Evolutionary conservation across 2,113 vertebrate genomes (phyloP), one percentile per base, ranked within the genome.

Genomic region (Apteryx owenii): DNA sequence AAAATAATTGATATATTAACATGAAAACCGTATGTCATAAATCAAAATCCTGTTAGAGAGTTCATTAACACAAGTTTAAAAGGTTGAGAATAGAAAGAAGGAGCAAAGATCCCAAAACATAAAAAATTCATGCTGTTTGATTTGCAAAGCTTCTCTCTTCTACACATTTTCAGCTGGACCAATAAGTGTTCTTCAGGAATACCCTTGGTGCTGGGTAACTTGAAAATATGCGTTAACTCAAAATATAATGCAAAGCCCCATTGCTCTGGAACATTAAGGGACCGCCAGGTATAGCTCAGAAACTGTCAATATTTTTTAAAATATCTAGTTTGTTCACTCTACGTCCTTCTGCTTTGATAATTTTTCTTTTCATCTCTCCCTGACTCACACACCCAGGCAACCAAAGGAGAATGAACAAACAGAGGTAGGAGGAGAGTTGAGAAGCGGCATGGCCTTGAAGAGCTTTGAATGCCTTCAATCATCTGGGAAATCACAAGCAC

Each of bases 321-420:
- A 85, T 88, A 90, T 53, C 80, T 90, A n/a, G 83, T 88, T 93
- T 23, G 40, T 89, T 96, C 96, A 82, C 95, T 86, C 79, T 40
- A 5, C 78, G 64, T 90, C 91, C 91, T 94, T 96, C 79, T 97
- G 85, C 85, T 96, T 96, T 96, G 90, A 90, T 96, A 95, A 94
- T 97, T 94, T 88, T 97, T 96, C 95, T 96, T 96, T 96, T 96
- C 93, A 95, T 94, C 95, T 90, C 85, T 92, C 79, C 93, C 93
- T 96, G 96, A 96, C 96, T 97, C 96, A 96, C 76, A 82, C 60
- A 93, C 72, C 64, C 68, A 95, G 92, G 79, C 68, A 25, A 96
- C 90, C 90, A 92, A 86, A 96, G 85, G 88, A 96, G 93, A 96
- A 96, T 38, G 96, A 96, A 96, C 71, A 97, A 96, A 85, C 16